A percentile compares a stretch with the other conserved stretches of the same genome.
Conservation (phyloP, 2,888 invertebrate genomes). For the Strigamia transsilvanica region DNA sequence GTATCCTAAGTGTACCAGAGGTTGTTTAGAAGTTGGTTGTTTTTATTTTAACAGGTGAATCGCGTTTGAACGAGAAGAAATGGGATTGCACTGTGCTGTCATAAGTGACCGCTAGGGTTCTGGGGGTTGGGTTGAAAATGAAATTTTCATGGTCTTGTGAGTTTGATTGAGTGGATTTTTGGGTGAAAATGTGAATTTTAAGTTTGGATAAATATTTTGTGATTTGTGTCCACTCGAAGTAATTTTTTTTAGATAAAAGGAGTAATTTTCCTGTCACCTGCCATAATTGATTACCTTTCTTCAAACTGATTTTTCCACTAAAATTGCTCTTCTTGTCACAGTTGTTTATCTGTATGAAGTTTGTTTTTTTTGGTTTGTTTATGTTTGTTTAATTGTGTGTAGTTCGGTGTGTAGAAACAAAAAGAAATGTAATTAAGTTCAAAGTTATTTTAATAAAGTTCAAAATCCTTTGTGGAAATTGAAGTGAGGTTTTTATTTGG, state of each 20-base stretch:
- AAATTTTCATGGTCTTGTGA: not conserved
- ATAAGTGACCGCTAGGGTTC: no score
- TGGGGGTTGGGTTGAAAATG: no score
- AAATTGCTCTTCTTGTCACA: not conserved
- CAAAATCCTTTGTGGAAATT: conserved; percentile 15
- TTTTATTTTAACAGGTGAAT: no score
- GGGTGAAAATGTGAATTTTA: not conserved
- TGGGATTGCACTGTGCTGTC: no score
- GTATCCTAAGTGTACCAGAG: not conserved
- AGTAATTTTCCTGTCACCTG: conserved; percentile 11
- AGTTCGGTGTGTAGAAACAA: no score
- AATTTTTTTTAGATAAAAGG: not conserved
- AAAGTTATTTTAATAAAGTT: conserved; percentile 20
- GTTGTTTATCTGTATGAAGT: not conserved
- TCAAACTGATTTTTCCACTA: conserved; percentile 3
- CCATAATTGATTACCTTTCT: conserved; percentile 6
- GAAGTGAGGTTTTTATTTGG: conserved; percentile 49
- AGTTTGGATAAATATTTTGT: not conserved
- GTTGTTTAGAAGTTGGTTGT: not conserved
- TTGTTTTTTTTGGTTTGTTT: not conserved
- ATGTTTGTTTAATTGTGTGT: no score
- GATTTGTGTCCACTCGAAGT: not conserved
- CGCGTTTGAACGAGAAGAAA: no score
- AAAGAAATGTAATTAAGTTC: not conserved
- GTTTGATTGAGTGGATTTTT: no score